These are phyloP conservation scores for Microplitis manilae DNA, from an alignment of 2,888 invertebrate genomes.

Conservation along the genomic window DNA sequence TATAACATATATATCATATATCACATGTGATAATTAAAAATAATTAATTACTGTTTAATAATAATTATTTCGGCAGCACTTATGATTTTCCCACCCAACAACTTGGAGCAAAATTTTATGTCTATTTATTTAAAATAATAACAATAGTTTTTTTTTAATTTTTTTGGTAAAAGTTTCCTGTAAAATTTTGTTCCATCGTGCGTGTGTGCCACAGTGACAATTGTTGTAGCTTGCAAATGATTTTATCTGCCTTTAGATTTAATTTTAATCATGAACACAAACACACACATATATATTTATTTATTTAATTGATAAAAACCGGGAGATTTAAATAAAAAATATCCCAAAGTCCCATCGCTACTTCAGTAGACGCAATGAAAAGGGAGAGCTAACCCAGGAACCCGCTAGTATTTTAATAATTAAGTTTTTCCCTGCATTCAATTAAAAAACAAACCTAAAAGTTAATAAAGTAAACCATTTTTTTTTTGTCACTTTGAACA, in stretches of 20 bases:
- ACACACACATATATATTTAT: background rate
- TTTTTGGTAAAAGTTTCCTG: background rate
- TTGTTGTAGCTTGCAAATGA: constrained; percentile 43
- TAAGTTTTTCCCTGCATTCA: background rate
- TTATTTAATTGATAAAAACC: background rate
- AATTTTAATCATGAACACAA: constrained; percentile 22
- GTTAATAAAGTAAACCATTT: too few species aligned
- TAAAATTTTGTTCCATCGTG: constrained; percentile 36
- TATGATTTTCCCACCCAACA: background rate
- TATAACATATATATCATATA: constrained; percentile 3
- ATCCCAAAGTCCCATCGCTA: background rate
- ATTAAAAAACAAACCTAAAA: too few species aligned
- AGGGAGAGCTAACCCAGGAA: constrained; percentile 5
- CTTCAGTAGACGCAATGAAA: constrained; percentile 9
- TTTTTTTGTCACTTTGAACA: constrained; percentile 28
- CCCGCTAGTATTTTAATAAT: background rate
- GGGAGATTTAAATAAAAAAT: constrained; percentile 4
- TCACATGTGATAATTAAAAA: background rate
- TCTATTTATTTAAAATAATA: background rate
- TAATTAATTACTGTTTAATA: background rate
- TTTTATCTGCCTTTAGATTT: constrained; percentile 35
- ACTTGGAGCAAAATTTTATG: constrained; percentile 5
- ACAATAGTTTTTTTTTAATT: background rate
- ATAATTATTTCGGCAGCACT: background rate
- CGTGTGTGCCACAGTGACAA: constrained; percentile 50